Base-by-base conservation (phyloP, 2,888 invertebrate genomes). In the Mayetiola destructor region DNA sequence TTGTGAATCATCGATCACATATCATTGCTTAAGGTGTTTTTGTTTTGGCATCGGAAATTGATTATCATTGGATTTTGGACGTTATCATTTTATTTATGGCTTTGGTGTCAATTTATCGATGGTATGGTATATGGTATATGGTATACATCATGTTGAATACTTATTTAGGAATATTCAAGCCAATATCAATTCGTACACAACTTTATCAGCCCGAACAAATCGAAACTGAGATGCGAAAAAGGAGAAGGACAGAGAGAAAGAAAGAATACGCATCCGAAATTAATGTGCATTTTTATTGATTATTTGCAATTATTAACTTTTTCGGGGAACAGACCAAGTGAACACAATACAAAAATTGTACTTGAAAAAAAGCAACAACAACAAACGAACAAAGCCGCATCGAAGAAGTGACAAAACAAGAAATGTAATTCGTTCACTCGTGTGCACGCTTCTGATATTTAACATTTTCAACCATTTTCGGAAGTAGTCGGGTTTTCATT, bases 21-120 rank as follows among this genome's bases (percentile, higher is more conserved):
- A n/a, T 48, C 48, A 48, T 48, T 48, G 48, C 27, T 48, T 48
- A n/a, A 48, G 48, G 48, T 48, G 48, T 48, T 48, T 23, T 16
- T 48, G 23, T 48, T 48, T 48, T n/a, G n/a, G 27, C 27, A 27
- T 48, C 16, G 14, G n/a, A 48, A 48, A 27, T 23, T 48, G 48
- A 48, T 48, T 48, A 48, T 48, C 48, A 48, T 48, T 27, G 23
- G 23, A 48, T 48, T 48, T 48, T 48, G 48, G 48, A 8, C 27
- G 48, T 27, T 48, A 27, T 48, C n/a, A 27, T 27, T n/a, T n/a
- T 48, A 27, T 48, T 27, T 48, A 48, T 48, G 48, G 48, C 48
- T 27, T 6, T 48, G 29, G 48, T 48, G 48, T 48, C 48, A 48
- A 16, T n/a, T n/a, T 48, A 48, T 48, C 23, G 23, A 42, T 42